Conservation (phyloP, 2,888 invertebrate genomes). For the Panzeria rudis region DNA sequence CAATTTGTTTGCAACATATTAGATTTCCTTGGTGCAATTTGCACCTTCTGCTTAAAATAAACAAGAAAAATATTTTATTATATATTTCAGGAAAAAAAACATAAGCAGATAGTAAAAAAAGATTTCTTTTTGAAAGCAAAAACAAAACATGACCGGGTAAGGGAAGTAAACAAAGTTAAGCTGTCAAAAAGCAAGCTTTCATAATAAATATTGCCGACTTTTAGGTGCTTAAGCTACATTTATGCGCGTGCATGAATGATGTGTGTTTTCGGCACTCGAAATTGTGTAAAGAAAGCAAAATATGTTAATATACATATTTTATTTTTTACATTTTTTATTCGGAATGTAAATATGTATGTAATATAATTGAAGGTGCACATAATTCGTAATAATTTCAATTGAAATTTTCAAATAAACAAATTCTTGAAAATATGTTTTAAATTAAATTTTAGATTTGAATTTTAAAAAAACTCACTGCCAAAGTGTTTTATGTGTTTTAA, state of each 20-base stretch:
- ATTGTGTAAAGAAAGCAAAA: background rate
- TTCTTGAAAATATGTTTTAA: background rate
- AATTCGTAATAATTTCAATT: background rate
- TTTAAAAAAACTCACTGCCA: too few species aligned
- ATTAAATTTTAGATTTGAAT: background rate
- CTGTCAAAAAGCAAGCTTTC: conserved; percentile 41
- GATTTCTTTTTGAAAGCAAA: background rate
- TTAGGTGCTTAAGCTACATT: conserved; percentile 17
- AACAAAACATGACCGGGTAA: background rate
- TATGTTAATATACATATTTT: conserved; percentile 4
- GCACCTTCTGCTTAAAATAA: conserved; percentile 64
- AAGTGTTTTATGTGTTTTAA: too few species aligned
- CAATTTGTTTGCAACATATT: conserved; percentile 66
- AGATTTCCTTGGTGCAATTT: conserved; percentile 69
- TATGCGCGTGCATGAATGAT: background rate
- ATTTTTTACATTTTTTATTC: background rate
- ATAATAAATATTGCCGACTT: conserved; percentile 59
- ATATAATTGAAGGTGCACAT: background rate
- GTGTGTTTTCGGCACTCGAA: background rate
- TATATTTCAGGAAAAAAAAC: background rate
- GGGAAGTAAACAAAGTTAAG: conserved; percentile 55
- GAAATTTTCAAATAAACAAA: background rate
- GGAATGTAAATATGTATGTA: conserved; percentile 1
- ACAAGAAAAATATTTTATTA: conserved; percentile 38
- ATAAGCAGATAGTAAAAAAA: background rate